Conservation (phyloP, 2,113 vertebrate species). For the Mastomys natalensis region DNA sequence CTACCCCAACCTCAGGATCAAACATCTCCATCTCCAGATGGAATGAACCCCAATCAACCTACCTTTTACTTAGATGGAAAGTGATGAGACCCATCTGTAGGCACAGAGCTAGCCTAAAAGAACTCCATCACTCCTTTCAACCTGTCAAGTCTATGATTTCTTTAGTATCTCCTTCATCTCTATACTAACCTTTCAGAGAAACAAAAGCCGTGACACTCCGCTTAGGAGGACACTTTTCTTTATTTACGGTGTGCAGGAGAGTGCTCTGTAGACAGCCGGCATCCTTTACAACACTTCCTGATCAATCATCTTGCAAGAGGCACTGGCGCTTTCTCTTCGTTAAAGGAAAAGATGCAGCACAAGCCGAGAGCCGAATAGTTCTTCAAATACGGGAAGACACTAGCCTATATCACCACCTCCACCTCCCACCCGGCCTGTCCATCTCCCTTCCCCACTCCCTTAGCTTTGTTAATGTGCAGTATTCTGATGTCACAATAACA, state of each 20-base stretch:
- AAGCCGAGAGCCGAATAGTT: not conserved
- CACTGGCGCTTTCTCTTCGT: not conserved
- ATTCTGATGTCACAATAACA: constrained; percentile 71
- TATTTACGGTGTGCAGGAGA: not conserved
- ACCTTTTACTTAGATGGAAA: not conserved
- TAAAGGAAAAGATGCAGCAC: not conserved
- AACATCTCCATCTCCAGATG: not conserved
- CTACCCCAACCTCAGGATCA: not conserved
- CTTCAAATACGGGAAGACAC: not conserved
- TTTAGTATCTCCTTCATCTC: not conserved
- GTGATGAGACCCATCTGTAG: not conserved
- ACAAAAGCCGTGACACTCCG: not conserved
- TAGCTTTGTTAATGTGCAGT: not conserved
- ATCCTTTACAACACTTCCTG: not conserved
- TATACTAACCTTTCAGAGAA: not conserved
- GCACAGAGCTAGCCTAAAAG: not conserved
- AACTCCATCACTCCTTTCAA: not conserved
- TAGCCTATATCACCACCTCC: not conserved
- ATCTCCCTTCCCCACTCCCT: not conserved
- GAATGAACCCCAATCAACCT: not conserved
- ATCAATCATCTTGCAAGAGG: not conserved
- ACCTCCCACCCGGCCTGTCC: not conserved
- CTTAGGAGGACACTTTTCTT: not conserved
- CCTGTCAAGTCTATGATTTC: not conserved
- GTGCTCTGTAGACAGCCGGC: not conserved